These are phyloP conservation scores for Tetramorium parvispinum DNA, from an alignment of 1,140 invertebrate species.

Conservation along the genomic window DNA sequence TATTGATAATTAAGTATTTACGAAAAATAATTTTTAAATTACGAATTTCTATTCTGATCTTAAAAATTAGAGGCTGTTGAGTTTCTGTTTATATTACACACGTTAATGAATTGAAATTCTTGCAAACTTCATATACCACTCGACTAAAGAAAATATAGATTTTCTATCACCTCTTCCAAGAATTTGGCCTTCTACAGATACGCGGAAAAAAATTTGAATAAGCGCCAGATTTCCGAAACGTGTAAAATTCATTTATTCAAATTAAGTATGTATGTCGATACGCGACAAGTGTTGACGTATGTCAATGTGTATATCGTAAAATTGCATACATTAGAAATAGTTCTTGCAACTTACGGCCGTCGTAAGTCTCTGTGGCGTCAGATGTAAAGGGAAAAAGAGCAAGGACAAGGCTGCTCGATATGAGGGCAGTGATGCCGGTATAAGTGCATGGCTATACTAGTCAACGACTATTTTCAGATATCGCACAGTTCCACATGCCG, in stretches of 20 bases:
- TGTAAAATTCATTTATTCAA: background rate
- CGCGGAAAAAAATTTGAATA: background rate
- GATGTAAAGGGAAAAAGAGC: slow-evolving; percentile 53
- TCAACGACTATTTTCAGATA: slow-evolving; percentile 60
- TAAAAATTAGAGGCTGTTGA: background rate
- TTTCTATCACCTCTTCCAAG: background rate
- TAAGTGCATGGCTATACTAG: slow-evolving; percentile 42
- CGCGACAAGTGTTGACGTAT: background rate
- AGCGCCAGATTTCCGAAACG: background rate
- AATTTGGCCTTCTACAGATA: background rate
- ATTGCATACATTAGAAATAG: slow-evolving; percentile 24
- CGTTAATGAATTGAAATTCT: background rate
- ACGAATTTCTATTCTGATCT: background rate
- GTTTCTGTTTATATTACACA: background rate
- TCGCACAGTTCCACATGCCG: slow-evolving; percentile 30
- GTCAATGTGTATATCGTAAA: background rate
- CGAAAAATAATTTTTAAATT: background rate
- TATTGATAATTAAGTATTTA: no score
- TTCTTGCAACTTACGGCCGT: slow-evolving; percentile 18
- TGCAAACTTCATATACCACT: background rate
- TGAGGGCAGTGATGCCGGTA: slow-evolving; percentile 42
- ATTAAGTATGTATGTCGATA: background rate
- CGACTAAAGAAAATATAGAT: background rate
- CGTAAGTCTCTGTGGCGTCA: slow-evolving; percentile 8
- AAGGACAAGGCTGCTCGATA: slow-evolving; percentile 58